phyloP scores from a whole-genome alignment of 2,797 vertebrate species.

The Sebastes steindachneri region DNA sequence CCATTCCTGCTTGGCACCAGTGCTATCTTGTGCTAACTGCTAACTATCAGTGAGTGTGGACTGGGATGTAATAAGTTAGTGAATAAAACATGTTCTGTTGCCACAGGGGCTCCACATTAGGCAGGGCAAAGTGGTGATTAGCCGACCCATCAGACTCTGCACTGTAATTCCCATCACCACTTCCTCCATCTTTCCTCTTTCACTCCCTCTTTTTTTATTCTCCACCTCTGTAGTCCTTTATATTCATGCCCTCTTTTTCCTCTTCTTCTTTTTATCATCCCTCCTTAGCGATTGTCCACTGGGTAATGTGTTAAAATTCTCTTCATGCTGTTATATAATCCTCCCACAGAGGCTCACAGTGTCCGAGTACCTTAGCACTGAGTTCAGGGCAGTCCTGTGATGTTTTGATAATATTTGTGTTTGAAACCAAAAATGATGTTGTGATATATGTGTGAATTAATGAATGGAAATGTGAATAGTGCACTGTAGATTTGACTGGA shows the following conservation, averaged over 20 bases:
- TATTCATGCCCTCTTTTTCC: constrained; percentile 5
- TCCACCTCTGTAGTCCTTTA: background rate
- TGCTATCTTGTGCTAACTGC: constrained; percentile 27
- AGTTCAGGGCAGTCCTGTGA: background rate
- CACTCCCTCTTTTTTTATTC: constrained; percentile 7
- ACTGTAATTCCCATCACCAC: constrained; percentile 78
- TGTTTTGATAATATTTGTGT: background rate
- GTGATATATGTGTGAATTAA: background rate
- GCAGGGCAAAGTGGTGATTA: constrained; percentile 87
- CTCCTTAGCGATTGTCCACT: background rate
- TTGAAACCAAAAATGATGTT: background rate
- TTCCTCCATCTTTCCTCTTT: constrained; percentile 41
- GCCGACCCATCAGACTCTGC: constrained; percentile 83
- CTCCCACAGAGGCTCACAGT: background rate
- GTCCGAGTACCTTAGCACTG: background rate
- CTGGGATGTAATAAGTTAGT: constrained; percentile 82
- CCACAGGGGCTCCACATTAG: constrained; percentile 85
- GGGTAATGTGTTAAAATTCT: background rate
- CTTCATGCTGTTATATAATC: background rate
- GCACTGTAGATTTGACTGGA: background rate
- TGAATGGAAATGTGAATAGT: background rate
- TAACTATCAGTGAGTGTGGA: constrained; percentile 72
- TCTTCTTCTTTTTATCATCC: constrained; percentile 14
- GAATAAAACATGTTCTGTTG: constrained; percentile 89
- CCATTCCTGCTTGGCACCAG: background rate